Evolutionary conservation across 2,888 invertebrate species (phyloP).

Genomic region (Mesorhabditis sp.): DNA sequence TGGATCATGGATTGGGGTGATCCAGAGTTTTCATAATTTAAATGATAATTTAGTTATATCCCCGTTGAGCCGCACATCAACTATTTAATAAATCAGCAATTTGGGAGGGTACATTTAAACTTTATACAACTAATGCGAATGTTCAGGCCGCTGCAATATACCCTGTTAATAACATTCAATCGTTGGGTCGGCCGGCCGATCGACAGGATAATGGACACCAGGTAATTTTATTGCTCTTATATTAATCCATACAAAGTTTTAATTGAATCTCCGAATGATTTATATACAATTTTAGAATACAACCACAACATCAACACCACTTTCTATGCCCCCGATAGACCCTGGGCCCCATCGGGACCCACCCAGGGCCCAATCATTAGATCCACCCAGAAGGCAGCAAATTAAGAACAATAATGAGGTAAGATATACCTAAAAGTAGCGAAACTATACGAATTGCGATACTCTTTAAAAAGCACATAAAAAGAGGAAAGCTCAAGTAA

Average conservation of each 20-base stretch:
- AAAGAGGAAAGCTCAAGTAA: no score
- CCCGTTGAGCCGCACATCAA: constrained; percentile 5
- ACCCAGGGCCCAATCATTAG: not conserved
- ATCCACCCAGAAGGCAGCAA: not conserved
- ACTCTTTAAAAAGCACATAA: no score
- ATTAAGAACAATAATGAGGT: not conserved
- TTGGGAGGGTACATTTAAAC: not conserved
- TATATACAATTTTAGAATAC: not conserved
- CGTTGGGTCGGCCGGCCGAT: no score
- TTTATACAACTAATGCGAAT: no score
- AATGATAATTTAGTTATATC: not conserved
- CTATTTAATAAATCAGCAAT: constrained; percentile 3
- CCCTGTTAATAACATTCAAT: no score
- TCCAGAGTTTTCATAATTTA: not conserved
- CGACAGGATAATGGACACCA: no score
- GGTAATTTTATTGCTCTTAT: no score
- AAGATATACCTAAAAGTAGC: not conserved
- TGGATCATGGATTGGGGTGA: not conserved
- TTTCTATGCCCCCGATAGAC: not conserved
- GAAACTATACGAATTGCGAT: no score
- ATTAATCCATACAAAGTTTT: no score
- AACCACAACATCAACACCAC: no score
- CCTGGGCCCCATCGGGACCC: not conserved
- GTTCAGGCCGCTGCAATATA: no score
- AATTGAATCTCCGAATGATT: not conserved